phyloP scores from a whole-genome alignment of 2,888 invertebrate species.

The Neria commutata region DNA sequence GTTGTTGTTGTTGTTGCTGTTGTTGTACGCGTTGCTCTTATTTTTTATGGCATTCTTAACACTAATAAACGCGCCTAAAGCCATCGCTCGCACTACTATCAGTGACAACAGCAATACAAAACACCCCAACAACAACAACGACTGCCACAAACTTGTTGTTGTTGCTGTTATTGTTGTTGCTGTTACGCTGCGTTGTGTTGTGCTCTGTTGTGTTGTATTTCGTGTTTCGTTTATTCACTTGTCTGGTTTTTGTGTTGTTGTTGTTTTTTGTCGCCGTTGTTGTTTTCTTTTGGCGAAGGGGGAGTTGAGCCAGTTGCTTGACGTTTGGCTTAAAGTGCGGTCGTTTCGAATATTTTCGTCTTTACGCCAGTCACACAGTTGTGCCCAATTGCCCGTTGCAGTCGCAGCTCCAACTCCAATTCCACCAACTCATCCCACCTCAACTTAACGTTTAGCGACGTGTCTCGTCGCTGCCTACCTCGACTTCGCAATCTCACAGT shows the following conservation, averaged over 20 bases:
- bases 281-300: neutral
- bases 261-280: neutral
- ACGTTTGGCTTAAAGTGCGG: conserved; percentile 3
- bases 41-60: neutral
- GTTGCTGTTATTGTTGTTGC: neutral
- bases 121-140: neutral
- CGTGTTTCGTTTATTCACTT: conserved; percentile 1
- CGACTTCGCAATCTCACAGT: too few relatives aligned
- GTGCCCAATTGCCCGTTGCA: too few relatives aligned
- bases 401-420: too few relatives aligned
- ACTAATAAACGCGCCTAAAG: neutral
- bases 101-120: neutral
- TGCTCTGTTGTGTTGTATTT: conserved; percentile 7
- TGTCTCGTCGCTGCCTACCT: too few relatives aligned
- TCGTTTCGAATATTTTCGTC: conserved; percentile 5
- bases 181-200: conserved; percentile 15
- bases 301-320: conserved; percentile 1
- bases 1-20: conserved; percentile 9
- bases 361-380: neutral
- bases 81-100: neutral
- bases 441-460: too few relatives aligned
- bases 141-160: neutral
- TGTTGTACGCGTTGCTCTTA: conserved; percentile 9
- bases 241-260: neutral
- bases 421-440: too few relatives aligned